Evolutionary conservation across 2,113 vertebrate species (phyloP), one percentile per base, ranked within the genome.

Genomic region (Puma concolor): DNA sequence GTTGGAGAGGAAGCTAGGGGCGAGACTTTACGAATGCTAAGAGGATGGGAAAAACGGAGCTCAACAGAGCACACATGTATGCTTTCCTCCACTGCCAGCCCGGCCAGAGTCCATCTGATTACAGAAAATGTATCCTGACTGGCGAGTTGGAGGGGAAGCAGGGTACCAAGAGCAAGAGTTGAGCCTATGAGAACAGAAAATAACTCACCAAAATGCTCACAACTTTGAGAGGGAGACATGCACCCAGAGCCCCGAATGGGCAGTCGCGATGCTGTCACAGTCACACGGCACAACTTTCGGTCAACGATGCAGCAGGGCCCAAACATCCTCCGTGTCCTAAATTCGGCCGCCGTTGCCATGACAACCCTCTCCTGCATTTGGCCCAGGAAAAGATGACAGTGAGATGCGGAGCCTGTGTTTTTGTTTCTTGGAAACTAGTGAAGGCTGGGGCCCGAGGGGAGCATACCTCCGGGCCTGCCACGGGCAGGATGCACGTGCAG

Each of bases 291-390:
- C 79, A 86, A 50, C 60, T 93, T 96, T 85, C 77, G 94, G 95
- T 95, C 88, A 96, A 88, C 89, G 82, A 79, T 64, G n/a, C 64
- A 86, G 76, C 76, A 77, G 57, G 44, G 85, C 94, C 88, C 91
- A 96, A 95, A 95, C 93, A 93, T 79, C 66, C 52, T 77, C 82
- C 64, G 5, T 94, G 94, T 88, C 94, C 96, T 98, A 93, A 97
- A 93, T 97, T 91, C 96, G 93, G 41, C 84, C 29, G 2, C 44
- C n/a, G 95, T 98, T 97, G 52, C 94, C 82, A 97, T 97, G 93
- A 89, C 54, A 94, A 97, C 93, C 0, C 29, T 84, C 27, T 84
- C 64, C 87, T 89, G 77, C 77, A 36, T 88, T 57, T 77, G 93
- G 92, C 44, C 94, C 6, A 4, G 69, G 81, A 71, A 97, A 94